Evolutionary conservation across 2,888 invertebrate genomes (phyloP), one percentile per base, ranked within the genome.

Genomic region (Metellina segmentata): DNA sequence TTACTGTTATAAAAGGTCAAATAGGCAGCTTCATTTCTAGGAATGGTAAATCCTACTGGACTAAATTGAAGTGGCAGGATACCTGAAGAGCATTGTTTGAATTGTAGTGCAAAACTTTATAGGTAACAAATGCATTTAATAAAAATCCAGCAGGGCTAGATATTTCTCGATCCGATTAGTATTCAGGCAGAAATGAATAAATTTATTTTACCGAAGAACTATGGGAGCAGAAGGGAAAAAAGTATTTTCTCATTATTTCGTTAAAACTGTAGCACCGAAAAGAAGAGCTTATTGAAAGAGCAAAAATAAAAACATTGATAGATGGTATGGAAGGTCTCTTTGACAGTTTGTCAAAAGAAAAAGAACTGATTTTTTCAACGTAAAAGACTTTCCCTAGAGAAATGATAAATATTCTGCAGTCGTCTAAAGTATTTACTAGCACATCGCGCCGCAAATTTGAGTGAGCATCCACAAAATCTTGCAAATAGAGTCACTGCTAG

Each of bases 321-420:
- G 86, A 91, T 91, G 81, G 86, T 51, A 87, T 78, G 82, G 81
- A 91, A 91, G 82, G 86, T 87, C 82, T 87, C 72, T 70, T 75
- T 91, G 86, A 87, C 91, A 91, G 86, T 91, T 91, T 87, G 81
- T 87, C 91, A 91, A 87, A 87, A 52, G 53, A 82, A 72, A 90
- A 86, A 71, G 61, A 85, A 85, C 13, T 20, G 81, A 90, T 90
- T 90, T 81, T 90, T 81, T 83, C 78, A 53, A 13, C 61, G 70
- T 77, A 61, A 86, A 81, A 89, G 79, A 69, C 77, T 77, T 81
- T 75, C 77, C 77, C 71, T 71, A 9, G 75, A 90, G 90, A 74
- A 90, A 90, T 86, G 90, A 90, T 90, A 90, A 86, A 90, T 90
- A 90, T 86, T 90, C 90, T 61, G 52, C 51, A 85, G 81, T 86